phyloP scores from a whole-genome alignment of 2,113 vertebrate species.

The Blennius ocellaris region DNA sequence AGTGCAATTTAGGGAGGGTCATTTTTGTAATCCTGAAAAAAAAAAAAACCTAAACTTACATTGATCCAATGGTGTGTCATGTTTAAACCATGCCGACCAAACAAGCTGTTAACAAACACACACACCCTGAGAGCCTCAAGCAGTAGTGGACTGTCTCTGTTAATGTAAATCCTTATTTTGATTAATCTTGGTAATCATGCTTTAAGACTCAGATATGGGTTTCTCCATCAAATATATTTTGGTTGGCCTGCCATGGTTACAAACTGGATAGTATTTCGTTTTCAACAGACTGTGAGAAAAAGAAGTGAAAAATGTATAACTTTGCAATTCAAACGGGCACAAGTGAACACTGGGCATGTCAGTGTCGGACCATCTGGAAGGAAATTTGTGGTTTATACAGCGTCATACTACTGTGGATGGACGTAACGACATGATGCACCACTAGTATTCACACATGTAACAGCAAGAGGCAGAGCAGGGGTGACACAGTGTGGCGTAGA shows the following conservation, averaged over 20 bases:
- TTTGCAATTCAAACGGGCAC: conserved; percentile 53
- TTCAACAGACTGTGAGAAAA: conserved; percentile 65
- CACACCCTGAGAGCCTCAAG: conserved; percentile 55
- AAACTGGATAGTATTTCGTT: conserved; percentile 62
- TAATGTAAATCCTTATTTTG: conserved; percentile 63
- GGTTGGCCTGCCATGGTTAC: conserved; percentile 51
- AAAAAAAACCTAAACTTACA: too few relatives aligned
- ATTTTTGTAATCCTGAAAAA: too few relatives aligned
- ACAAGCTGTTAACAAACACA: conserved; percentile 51
- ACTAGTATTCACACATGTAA: conserved; percentile 26
- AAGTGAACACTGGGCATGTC: conserved; percentile 36
- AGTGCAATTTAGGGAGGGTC: too few relatives aligned
- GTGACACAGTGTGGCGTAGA: conserved; percentile 19
- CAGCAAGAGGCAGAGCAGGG: conserved; percentile 12
- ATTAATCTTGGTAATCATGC: conserved; percentile 62
- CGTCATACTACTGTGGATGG: conserved; percentile 25
- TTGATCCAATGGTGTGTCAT: too few relatives aligned
- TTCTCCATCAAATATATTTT: conserved; percentile 68
- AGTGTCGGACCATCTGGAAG: conserved; percentile 38
- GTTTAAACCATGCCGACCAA: conserved; percentile 27
- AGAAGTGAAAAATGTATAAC: conserved; percentile 58
- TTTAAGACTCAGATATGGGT: conserved; percentile 41
- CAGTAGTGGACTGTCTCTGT: conserved; percentile 22
- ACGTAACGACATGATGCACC: conserved; percentile 24
- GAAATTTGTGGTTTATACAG: conserved; percentile 44